Evolutionary conservation across 2,113 vertebrate genomes (phyloP), one percentile per base, ranked within the genome.

Genomic region (Tylochromis polylepis): DNA sequence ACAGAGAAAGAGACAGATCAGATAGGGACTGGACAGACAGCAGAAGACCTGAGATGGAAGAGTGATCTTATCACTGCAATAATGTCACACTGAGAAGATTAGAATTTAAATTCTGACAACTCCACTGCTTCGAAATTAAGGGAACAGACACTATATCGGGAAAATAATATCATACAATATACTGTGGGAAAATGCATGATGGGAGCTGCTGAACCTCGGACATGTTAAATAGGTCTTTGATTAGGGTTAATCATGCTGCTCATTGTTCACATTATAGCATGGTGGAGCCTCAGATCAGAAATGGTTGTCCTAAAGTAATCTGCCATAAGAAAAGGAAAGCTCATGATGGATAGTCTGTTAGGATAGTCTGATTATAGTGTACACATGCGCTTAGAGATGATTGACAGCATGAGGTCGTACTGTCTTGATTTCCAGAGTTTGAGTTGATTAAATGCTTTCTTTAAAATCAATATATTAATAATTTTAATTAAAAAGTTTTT

Each of bases 81-180:
- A 89, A 94, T 91, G 93, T 91, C 86, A 90, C 49, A 90, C 84
- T 79, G 89, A 79, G 70, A 83, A 87, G 87, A 94, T 93, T 91
- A 86, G 62, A 89, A 92, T 92, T 91, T 87, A 51, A 91, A 91
- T 93, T 85, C 84, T 88, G 90, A 87, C 81, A 62, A 78, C 62
- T 85, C 83, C 85, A 87, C 51, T 78, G 77, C 67, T 91, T 24
- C 78, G 43, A 87, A 91, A 91, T 92, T 85, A 91, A 85, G 83
- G 53, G 24, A 57, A 77, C 56, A 82, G 67, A 55, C 46, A 36
- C 38, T 31, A 49, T 89, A 56, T 87, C 62, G 10, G 20, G 36
- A 8, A 65, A 86, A 91, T 89, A 56, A 89, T 77, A 90, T 86
- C 56, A 88, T 65, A 49, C 11, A 46, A 24, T 65, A 31, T 36